A percentile compares a stretch with the other conserved stretches of the same genome.
Conservation (phyloP, 2,113 vertebrate genomes). For the Perccottus glenii region DNA sequence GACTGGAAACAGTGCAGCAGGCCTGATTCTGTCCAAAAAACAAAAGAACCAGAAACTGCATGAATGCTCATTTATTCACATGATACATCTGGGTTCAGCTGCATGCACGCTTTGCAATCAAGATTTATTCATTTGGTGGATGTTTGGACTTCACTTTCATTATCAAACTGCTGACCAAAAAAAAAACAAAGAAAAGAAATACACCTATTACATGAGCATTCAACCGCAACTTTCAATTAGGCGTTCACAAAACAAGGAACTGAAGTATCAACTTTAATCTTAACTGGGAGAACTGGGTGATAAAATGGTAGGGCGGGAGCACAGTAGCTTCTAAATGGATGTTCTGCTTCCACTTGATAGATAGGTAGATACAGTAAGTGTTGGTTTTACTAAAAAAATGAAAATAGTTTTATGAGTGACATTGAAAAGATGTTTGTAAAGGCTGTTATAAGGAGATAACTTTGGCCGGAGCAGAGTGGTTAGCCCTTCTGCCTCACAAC, state of each 20-base stretch:
- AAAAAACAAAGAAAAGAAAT: too few relatives aligned
- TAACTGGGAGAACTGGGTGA: background rate
- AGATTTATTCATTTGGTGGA: background rate
- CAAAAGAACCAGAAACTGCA: slow-evolving; percentile 13
- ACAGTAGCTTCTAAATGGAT: too few relatives aligned
- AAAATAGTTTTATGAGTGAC: too few relatives aligned
- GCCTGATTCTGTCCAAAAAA: slow-evolving; percentile 14
- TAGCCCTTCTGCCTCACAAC: background rate
- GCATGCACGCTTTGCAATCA: background rate
- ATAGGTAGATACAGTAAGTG: too few relatives aligned
- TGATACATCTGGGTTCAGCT: background rate
- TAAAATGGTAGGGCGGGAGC: background rate
- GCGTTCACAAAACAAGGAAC: background rate
- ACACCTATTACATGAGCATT: background rate
- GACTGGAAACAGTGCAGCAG: slow-evolving; percentile 11
- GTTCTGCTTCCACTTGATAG: too few relatives aligned
- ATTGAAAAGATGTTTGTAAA: too few relatives aligned
- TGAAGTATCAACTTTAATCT: background rate
- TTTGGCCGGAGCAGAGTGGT: background rate
- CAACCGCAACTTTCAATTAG: background rate
- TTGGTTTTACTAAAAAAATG: too few relatives aligned
- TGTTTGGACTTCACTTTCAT: background rate
- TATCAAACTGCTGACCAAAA: background rate
- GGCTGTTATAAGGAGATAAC: too few relatives aligned
- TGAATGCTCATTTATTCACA: slow-evolving; percentile 4